Evolutionary conservation across 2,113 vertebrate genomes (phyloP), one percentile per base, ranked within the genome.

Genomic region (Trogon surrucura): DNA sequence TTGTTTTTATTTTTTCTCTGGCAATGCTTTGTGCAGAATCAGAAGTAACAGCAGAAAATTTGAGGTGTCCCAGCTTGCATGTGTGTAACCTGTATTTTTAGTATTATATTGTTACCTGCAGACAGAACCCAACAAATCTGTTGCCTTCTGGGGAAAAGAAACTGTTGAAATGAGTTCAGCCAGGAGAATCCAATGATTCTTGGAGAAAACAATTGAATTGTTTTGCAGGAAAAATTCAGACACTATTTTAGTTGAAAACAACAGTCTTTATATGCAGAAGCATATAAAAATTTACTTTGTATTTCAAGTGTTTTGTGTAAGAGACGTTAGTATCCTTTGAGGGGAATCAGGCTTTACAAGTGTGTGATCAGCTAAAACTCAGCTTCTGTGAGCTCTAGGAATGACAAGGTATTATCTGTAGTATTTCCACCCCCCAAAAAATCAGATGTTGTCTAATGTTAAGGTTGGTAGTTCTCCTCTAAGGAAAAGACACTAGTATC

Each of bases 371-470:
- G 36, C 15, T 45, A 27, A 65, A 74, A 57, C 45, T 53, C 6
- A 2, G 9, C 6, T 51, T 78, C 30, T 78, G 16, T 41, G 60
- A 44, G 41, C 26, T 65, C 17, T 30, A 50, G 19, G 11, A 75
- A n/a, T 38, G 23, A n/a, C 14, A 60, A 56, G 21, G 10, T 5
- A 14, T 85, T 15, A 29, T 16, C 30, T 78, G 18, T 13, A 69
- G 16, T 57, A 25, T 4, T 57, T 41, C 45, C 7, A 2, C 4
- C 19, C 6, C 9, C 10, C 5, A 7, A 1, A 6, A 66, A 45
- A 70, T 44, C 3, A 5, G 11, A 15, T 62, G 22, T 16, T 4
- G 6, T 36, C 13, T 66, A 47, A 38, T 9, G 11, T 45, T 29
- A 82, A 44, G 27, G n/a, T 23, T 36, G 3, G 10, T 64, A 50